These are phyloP conservation scores for Schizopygopsis malacanthus DNA, from an alignment of 2,797 vertebrate genomes.

Conservation along the genomic window DNA sequence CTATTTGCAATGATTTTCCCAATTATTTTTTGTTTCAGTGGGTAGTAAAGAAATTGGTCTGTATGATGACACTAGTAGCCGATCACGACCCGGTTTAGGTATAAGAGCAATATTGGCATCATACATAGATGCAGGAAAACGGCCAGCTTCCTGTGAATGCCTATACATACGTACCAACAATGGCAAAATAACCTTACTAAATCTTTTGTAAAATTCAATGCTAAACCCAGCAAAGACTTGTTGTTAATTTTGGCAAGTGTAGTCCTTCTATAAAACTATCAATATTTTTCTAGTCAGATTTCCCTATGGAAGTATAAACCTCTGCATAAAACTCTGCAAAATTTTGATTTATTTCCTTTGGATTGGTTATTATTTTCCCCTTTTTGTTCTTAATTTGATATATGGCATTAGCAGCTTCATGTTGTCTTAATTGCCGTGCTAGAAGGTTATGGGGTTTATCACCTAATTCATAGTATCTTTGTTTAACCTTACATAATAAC, in stretches of 20 bases:
- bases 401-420: background rate
- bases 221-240: too few species aligned
- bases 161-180: background rate
- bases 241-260: too few species aligned
- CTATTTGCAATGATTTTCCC: too few species aligned
- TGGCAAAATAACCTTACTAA: background rate
- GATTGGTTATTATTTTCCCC: background rate
- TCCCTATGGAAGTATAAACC: background rate
- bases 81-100: too few species aligned
- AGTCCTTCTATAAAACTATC: background rate
- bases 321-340: constrained; percentile 3
- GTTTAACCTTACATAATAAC: too few species aligned
- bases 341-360: background rate
- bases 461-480: too few species aligned
- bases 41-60: constrained; percentile 1
- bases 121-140: too few species aligned
- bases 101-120: too few species aligned
- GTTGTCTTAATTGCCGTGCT: background rate
- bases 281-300: background rate
- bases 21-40: background rate
- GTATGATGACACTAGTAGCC: background rate
- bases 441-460: too few species aligned
- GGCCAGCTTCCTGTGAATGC: background rate
- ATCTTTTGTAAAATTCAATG: background rate
- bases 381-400: background rate